Percentiles rank a stretch among this genome's conserved stretches.
These are phyloP conservation scores for Medauroidea extradentata DNA, from an alignment of 1,140 invertebrate species.

Conservation along the genomic window DNA sequence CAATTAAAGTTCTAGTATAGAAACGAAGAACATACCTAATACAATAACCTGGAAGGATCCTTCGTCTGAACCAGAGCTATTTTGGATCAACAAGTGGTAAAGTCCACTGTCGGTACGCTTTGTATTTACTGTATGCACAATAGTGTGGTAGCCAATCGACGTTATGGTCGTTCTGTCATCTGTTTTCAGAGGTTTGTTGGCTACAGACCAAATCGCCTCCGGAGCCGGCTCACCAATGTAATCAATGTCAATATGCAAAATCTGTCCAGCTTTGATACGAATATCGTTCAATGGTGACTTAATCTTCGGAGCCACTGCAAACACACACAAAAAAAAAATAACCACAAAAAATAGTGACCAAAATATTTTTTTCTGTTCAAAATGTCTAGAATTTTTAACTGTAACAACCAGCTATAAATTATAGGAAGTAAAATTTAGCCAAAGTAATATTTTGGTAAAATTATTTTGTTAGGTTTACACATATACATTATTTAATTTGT, in stretches of 20 bases:
- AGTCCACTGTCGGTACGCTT: conserved; percentile 78
- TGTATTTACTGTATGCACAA: conserved; percentile 85
- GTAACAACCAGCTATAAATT: too few relatives aligned
- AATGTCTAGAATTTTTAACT: too few relatives aligned
- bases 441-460: too few relatives aligned
- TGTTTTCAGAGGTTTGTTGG: conserved; percentile 63
- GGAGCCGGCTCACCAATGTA: conserved; percentile 88
- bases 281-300: conserved; percentile 83
- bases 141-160: conserved; percentile 85
- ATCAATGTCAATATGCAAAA: conserved; percentile 87
- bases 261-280: conserved; percentile 85
- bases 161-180: conserved; percentile 82
- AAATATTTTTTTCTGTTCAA: too few relatives aligned
- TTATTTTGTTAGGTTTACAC: too few relatives aligned
- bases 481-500: too few relatives aligned
- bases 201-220: conserved; percentile 79
- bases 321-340: conserved; percentile 12
- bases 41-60: conserved; percentile 85
- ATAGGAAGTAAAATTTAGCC: too few relatives aligned
- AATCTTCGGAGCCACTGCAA: conserved; percentile 83
- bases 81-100: conserved; percentile 76
- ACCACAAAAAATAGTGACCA: too few relatives aligned
- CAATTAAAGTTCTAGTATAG: too few relatives aligned
- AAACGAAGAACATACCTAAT: too few relatives aligned
- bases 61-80: conserved; percentile 85